Percentiles rank a stretch among this genome's conserved stretches.
Conservation (phyloP, 2,888 invertebrate species). For the Eilema sororculum region DNA sequence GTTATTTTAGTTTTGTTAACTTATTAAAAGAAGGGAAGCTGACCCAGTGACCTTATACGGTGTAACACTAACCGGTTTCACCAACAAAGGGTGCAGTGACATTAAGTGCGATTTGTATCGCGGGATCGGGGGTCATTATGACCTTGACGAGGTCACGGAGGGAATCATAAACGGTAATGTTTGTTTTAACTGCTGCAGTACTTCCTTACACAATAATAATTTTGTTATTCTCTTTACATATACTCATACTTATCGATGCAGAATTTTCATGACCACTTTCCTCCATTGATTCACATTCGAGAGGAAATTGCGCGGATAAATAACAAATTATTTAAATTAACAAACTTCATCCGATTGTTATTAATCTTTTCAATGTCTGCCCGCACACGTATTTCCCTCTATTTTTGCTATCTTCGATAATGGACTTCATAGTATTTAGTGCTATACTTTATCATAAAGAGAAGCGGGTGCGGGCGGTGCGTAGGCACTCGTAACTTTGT, state of each 20-base stretch:
- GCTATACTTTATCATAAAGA: no score
- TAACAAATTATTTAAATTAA: no score
- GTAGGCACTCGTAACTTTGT: background rate
- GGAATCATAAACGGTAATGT: constrained; percentile 20
- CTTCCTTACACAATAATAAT: background rate
- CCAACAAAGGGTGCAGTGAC: constrained; percentile 34
- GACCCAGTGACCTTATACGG: constrained; percentile 26
- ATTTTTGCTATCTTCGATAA: no score
- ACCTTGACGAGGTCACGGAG: constrained; percentile 37
- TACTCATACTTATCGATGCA: background rate
- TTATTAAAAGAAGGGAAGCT: constrained; percentile 22
- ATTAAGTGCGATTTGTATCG: constrained; percentile 45
- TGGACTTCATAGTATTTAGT: no score
- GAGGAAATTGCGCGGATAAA: no score
- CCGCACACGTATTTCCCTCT: no score
- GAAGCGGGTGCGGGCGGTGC: background rate
- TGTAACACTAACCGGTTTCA: constrained; percentile 29
- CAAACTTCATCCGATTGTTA: no score
- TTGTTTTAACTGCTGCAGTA: constrained; percentile 19
- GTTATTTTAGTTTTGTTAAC: constrained; percentile 1
- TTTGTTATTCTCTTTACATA: background rate
- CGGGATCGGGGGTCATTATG: constrained; percentile 31
- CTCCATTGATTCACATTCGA: no score
- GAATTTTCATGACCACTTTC: no score
- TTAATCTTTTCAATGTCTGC: no score